Evolutionary conservation across 2,888 invertebrate species (phyloP).

Genomic region (Achlya flavicornis): DNA sequence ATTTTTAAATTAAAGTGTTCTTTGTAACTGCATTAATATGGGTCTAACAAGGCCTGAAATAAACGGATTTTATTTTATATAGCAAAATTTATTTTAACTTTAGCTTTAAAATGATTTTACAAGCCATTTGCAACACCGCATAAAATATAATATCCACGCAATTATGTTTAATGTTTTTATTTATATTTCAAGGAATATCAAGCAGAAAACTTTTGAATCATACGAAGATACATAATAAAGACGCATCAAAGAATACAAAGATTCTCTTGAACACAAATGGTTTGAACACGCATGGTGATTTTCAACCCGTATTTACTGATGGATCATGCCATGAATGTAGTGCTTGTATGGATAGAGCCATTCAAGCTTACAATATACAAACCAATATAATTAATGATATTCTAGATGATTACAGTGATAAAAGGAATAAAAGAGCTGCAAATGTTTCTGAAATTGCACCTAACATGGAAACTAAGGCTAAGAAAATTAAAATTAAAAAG

Average conservation of each 20-base stretch:
- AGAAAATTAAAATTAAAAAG: slow-evolving; percentile 39
- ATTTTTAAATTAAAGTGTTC: too few species aligned
- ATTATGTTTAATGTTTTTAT: not conserved
- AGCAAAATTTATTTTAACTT: not conserved
- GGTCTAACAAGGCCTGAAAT: too few species aligned
- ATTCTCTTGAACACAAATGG: slow-evolving; percentile 28
- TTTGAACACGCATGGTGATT: slow-evolving; percentile 35
- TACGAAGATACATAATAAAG: not conserved
- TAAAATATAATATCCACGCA: not conserved
- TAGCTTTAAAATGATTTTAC: not conserved
- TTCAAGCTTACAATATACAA: slow-evolving; percentile 45
- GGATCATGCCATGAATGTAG: slow-evolving; percentile 49
- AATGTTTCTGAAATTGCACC: slow-evolving; percentile 19
- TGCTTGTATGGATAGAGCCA: slow-evolving; percentile 57
- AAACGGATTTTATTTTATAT: too few species aligned
- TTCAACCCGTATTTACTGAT: slow-evolving; percentile 49
- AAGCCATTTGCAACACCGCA: not conserved
- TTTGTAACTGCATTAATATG: too few species aligned
- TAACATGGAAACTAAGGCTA: slow-evolving; percentile 24
- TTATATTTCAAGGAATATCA: slow-evolving; percentile 19
- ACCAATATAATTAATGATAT: slow-evolving; percentile 34
- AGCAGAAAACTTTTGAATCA: slow-evolving; percentile 6
- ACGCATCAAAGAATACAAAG: not conserved
- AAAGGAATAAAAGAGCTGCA: slow-evolving; percentile 40
- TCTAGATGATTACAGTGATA: slow-evolving; percentile 21